phyloP scores from a whole-genome alignment of 2,113 vertebrate genomes.

The Tragelaphus buxtoni region DNA sequence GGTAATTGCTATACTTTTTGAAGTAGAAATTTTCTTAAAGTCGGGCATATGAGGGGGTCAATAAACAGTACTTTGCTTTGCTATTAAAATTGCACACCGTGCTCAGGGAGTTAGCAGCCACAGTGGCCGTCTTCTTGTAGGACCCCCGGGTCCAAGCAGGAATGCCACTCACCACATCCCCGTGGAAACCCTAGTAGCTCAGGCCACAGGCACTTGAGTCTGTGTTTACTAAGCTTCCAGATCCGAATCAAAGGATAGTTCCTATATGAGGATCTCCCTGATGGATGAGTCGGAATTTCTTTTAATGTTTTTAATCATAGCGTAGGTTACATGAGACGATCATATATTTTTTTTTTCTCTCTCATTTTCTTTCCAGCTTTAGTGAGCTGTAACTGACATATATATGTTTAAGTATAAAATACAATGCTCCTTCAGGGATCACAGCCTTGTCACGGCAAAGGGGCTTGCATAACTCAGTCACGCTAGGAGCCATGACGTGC shows the following conservation, averaged over 20 bases:
- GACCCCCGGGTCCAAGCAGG: not conserved
- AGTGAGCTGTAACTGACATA: not conserved
- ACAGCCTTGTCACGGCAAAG: not conserved
- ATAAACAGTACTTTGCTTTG: not conserved
- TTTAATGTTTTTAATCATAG: not conserved
- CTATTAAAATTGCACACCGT: not conserved
- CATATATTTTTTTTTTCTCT: not conserved
- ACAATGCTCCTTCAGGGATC: not conserved
- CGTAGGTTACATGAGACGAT: not conserved
- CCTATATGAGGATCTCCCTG: not conserved
- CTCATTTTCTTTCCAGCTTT: not conserved
- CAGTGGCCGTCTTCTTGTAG: not conserved
- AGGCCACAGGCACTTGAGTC: not conserved
- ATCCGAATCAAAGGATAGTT: not conserved
- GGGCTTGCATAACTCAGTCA: not conserved
- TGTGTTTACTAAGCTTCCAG: not conserved
- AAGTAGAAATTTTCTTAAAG: not conserved
- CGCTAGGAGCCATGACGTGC: fast-evolving
- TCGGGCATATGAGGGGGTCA: not conserved
- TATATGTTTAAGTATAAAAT: not conserved
- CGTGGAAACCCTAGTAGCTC: not conserved
- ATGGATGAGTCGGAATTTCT: not conserved
- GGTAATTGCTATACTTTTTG: not conserved
- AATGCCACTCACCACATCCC: not conserved
- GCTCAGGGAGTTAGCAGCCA: not conserved